Evolutionary conservation across 2,113 vertebrate species (phyloP).

Genomic region (Hirundichthys speculiger): DNA sequence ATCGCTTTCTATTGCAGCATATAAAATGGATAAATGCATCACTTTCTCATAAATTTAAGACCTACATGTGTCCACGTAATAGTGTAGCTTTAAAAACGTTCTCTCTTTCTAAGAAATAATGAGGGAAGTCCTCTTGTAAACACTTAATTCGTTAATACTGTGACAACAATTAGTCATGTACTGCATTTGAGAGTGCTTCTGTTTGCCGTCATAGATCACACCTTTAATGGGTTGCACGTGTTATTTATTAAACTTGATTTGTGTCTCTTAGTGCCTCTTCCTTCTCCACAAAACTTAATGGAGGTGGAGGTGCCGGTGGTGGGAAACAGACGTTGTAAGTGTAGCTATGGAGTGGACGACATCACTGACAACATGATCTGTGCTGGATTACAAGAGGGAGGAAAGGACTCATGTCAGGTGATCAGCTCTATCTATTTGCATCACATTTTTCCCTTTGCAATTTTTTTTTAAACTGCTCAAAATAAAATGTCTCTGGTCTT

Average conservation of each 20-base stretch:
- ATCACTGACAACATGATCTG: slow-evolving; percentile 85
- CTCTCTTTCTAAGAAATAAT: too few relatives aligned
- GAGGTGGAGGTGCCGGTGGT: slow-evolving; percentile 72
- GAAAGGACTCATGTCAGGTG: slow-evolving; percentile 78
- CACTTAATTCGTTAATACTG: too few relatives aligned
- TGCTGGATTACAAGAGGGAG: slow-evolving; percentile 75
- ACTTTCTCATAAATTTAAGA: too few relatives aligned
- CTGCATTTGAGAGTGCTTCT: too few relatives aligned
- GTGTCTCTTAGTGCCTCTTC: background rate
- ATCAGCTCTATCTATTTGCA: background rate
- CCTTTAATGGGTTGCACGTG: background rate
- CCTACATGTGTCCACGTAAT: too few relatives aligned
- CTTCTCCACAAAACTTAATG: slow-evolving; percentile 53
- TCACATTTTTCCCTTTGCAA: background rate
- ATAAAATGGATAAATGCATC: too few relatives aligned
- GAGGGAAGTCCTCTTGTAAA: too few relatives aligned
- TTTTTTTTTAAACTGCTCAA: background rate
- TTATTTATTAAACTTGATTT: background rate
- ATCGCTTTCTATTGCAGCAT: too few relatives aligned
- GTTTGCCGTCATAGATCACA: background rate
- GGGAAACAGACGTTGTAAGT: slow-evolving; percentile 66
- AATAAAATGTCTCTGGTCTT: background rate
- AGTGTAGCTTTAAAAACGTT: too few relatives aligned
- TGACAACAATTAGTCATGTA: too few relatives aligned
- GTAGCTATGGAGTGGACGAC: background rate